Conservation (phyloP, 64 coral and sea anemone genomes). For the Pachyseris speciosa region DNA sequence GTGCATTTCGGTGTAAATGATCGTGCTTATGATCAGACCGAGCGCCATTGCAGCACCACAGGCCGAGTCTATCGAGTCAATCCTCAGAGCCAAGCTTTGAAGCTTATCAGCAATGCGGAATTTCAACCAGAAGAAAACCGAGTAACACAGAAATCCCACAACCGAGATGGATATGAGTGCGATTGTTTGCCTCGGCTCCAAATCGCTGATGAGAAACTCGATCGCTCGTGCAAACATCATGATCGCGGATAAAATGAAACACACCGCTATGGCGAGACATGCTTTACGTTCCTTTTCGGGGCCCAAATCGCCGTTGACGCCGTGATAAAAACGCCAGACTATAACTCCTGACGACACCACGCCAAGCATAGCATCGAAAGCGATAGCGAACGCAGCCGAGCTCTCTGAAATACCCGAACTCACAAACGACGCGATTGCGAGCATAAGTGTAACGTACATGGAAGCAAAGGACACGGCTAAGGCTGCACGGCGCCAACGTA, state of each 20-base stretch:
- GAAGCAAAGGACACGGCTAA: conserved; percentile 80
- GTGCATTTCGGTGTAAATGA: conserved; percentile 74
- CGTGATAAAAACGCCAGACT: conserved; percentile 86
- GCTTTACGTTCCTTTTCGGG: conserved; percentile 69
- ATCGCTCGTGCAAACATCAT: conserved; percentile 84
- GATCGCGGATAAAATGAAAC: conserved; percentile 79
- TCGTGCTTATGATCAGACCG: conserved; percentile 68
- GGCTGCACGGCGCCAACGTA: conserved; percentile 66
- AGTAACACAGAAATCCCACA: conserved; percentile 77
- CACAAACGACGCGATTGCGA: conserved; percentile 65
- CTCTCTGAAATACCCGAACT: conserved; percentile 83
- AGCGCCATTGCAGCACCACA: conserved; percentile 81
- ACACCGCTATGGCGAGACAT: conserved; percentile 67
- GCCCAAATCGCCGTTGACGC: conserved; percentile 49
- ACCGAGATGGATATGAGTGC: conserved; percentile 70
- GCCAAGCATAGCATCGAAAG: conserved; percentile 85
- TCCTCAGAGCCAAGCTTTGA: conserved; percentile 77
- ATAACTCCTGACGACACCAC: conserved; percentile 76
- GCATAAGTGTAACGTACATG: conserved; percentile 58
- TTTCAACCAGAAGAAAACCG: conserved; percentile 76
- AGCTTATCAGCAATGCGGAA: conserved; percentile 84
- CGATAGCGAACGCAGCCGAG: conserved; percentile 78
- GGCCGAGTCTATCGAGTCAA: conserved; percentile 81
- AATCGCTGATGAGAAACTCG: conserved; percentile 63
- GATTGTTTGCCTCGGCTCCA: conserved; percentile 68